Percentiles rank a stretch among this genome's conserved stretches.
phyloP scores from a whole-genome alignment of 2,888 invertebrate species.

The Hecatera dysodea region DNA sequence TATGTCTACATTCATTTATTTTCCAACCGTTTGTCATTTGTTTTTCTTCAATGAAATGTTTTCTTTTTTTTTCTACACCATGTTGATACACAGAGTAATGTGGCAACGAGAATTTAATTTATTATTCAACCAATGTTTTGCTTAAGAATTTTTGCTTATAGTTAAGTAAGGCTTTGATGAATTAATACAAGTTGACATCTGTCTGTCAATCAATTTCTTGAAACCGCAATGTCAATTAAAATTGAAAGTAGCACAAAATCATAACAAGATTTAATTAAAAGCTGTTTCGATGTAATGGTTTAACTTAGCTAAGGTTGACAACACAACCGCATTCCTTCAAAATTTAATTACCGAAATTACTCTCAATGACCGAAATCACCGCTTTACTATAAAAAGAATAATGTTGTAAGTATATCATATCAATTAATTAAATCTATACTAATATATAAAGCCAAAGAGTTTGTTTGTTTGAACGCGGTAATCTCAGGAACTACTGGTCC shows the following conservation, averaged over 20 bases:
- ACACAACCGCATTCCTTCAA: neutral
- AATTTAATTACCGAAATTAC: neutral
- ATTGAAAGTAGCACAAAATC: neutral
- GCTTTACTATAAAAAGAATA: no score
- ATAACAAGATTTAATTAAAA: neutral
- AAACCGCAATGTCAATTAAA: conserved; percentile 25
- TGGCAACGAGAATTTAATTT: conserved; percentile 13
- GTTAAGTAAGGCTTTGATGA: neutral
- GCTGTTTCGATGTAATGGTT: neutral
- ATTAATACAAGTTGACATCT: conserved; percentile 40
- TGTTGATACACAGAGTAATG: conserved; percentile 19
- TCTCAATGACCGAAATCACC: no score
- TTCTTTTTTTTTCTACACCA: conserved; percentile 8
- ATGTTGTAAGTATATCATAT: no score
- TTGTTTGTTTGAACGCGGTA: no score
- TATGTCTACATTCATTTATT: neutral
- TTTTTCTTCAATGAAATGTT: neutral
- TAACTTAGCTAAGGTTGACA: neutral
- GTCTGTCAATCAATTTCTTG: conserved; percentile 22
- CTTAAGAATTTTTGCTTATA: neutral
- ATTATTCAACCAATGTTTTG: neutral
- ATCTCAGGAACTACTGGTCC: no score
- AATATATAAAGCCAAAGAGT: no score
- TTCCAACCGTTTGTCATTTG: neutral
- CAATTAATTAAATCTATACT: no score